Evolutionary conservation across 2,888 invertebrate species (phyloP), one percentile per base, ranked within the genome.

Genomic region (Aradus depressus): DNA sequence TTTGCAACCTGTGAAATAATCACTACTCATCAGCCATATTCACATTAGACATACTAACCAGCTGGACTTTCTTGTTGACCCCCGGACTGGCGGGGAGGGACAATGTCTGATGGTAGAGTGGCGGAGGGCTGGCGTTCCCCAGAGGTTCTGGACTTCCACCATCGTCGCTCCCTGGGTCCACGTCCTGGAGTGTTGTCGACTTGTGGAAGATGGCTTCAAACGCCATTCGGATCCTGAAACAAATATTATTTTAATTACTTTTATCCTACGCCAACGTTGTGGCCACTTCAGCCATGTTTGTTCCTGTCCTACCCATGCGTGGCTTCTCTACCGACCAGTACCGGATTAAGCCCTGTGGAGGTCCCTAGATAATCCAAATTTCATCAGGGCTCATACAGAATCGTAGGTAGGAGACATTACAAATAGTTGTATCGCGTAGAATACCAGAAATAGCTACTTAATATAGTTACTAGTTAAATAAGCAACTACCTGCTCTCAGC

Each of bases 121-220:
- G 66, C 37, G 71, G 39, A 67, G 71, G 42, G 69, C 70, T 64
- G 50, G 64, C 60, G 68, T 65, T 52, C 10, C 60, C 50, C 61
- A 34, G 66, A 57, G 57, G 51, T 12, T 50, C 45, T 3, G 58
- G 57, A 23, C 58, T 50, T 18, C 59, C 56, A 3, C 49, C 56
- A 4, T 75, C 68, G 59, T 76, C 76, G 1, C 72, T 69, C 58
- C 83, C 80, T 2, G 80, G 79, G 58, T 78, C 75, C 0, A 90
- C 90, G 66, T 91, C 91, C 63, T 88, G 87, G 6, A 91, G 72
- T 14, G 88, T 80, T 0, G 86, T 79, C 0, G 89, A 87, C 61
- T 91, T 85, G 65, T 85, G 81, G 68, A 91, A 90, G 60, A 92
- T 90, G 0, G 88, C 86, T 64, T 91, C 91, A 66, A 92, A 91